A percentile compares a stretch with the other conserved stretches of the same genome.
These are phyloP conservation scores for Mesocricetus auratus DNA, from an alignment of 2,113 vertebrate species.

Conservation along the genomic window DNA sequence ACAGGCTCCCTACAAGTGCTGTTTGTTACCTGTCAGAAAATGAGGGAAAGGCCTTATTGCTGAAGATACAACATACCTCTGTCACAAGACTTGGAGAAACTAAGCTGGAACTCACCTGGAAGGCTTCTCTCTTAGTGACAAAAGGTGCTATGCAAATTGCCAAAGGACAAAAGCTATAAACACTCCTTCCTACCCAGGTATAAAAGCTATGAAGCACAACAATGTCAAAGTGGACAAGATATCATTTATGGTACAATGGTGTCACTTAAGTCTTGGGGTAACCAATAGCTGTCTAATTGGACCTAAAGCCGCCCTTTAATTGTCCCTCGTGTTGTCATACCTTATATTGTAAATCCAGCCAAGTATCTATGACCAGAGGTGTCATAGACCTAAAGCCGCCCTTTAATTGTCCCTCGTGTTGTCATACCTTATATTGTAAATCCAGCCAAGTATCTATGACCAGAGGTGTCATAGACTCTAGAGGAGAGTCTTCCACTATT, in stretches of 20 bases:
- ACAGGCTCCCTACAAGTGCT: not conserved
- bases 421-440: not conserved
- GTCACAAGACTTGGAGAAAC: too few relatives aligned
- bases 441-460: not conserved
- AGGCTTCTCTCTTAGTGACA: not conserved
- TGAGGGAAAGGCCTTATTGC: not conserved
- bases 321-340: too few relatives aligned
- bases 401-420: too few relatives aligned
- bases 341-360: not conserved
- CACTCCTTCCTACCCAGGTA: too few relatives aligned
- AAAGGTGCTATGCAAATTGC: not conserved
- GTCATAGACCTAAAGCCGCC: too few relatives aligned
- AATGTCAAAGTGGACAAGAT: too few relatives aligned
- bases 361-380: not conserved
- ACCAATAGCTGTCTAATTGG: not conserved
- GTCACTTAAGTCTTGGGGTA: not conserved
- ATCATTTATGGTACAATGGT: not conserved
- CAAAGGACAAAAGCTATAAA: not conserved
- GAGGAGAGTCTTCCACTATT: not conserved
- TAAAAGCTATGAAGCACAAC: not conserved
- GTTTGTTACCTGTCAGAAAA: not conserved
- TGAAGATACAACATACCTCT: too few relatives aligned
- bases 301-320: too few relatives aligned
- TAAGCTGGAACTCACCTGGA: not conserved
- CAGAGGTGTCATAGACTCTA: not conserved